Evolutionary conservation across 2,797 vertebrate genomes (phyloP), one percentile per base, ranked within the genome.

Genomic region (Streptopelia turtur): DNA sequence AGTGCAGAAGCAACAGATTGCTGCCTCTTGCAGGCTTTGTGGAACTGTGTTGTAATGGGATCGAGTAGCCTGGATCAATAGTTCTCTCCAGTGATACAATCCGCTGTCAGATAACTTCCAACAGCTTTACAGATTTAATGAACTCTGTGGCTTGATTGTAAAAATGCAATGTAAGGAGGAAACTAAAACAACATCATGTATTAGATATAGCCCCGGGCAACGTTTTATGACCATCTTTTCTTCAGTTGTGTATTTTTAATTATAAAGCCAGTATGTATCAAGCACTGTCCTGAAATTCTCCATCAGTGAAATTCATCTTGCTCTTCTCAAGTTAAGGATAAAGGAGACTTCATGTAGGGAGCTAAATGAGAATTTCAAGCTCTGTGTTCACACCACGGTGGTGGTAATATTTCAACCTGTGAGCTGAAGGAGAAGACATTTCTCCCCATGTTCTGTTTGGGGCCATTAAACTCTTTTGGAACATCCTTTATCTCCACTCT

Each of bases 1-100:
- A 95, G 93, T 95, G 94, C 93, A 96, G 95, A 93, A 97, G 93
- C 72, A 96, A 96, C 97, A 98, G 98, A 97, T 96, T 96, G 96
- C 96, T 94, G 91, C 91, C 75, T 92, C 94, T 75, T 57, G 30
- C 96, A 95, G 78, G 90, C 92, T 96, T 97, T 96, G 90, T 95
- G 93, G 95, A 92, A 93, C 95, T 84, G 80, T 95, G 94, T 83
- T 95, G 96, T 97, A 97, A 96, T 94, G 97, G 97, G 95, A 91
- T 96, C 49, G 91, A 92, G 91, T 92, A 91, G 93, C 86, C 87
- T 94, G 71, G 96, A 95, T 97, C 95, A 3, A 93, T 97, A 96
- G 95, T 95, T 97, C 95, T 95, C 96, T 94, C 63, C 93, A 66
- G 78, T 94, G 96, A 95, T 97, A 95, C 93, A 95, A 45, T 77